Base-by-base conservation (phyloP, 2,797 vertebrate genomes). In the Tarsius wallacei region DNA sequence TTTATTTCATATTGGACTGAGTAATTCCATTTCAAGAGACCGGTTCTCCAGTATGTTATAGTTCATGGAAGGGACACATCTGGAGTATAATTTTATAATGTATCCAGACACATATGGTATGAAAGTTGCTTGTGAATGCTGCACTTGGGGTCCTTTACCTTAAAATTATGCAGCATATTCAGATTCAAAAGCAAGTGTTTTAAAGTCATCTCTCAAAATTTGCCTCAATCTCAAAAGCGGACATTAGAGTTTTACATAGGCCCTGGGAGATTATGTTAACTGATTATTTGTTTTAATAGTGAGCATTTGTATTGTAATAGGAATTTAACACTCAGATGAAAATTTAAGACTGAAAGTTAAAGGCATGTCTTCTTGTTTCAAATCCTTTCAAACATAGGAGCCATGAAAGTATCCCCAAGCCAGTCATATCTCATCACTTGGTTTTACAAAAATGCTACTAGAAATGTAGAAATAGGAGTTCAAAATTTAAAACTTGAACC, bases 21-120 rank as follows among this genome's bases (percentile, higher is more conserved):
- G 33, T 49, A 26, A 85, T n/a, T 92, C 53, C 26, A 68, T 71
- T 88, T 71, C 51, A 19, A 70, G 82, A 76, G n/a, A 51, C 57
- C 33, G 22, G n/a, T 47, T 97, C 66, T 57, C 66, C 57, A 73
- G 19, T n/a, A 88, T 7, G 73, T 9, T 78, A n/a, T 68, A 33
- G 84, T 64, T 93, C 94, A 83, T 0, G 12, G 73, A 83, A 31
- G 42, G 89, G 85, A 68, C 90, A 81, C 74, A 71, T 64, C 85
- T 85, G 81, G 85, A 91, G 28, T 4, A 28, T n/a, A 42, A 68
- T 17, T 94, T 87, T 24, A 36, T 61, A 47, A 22, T 15, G 9
- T 36, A 3, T 59, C 51, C 42, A 76, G 42, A 47, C 47, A n/a
- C 80, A 33, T 22, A 6, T 4, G 21, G 24, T 70, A 55, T 64